A percentile compares a stretch with the other conserved stretches of the same genome.
Evolutionary conservation across 2,888 invertebrate genomes (phyloP).

Genomic region (Agonum fuliginosum): DNA sequence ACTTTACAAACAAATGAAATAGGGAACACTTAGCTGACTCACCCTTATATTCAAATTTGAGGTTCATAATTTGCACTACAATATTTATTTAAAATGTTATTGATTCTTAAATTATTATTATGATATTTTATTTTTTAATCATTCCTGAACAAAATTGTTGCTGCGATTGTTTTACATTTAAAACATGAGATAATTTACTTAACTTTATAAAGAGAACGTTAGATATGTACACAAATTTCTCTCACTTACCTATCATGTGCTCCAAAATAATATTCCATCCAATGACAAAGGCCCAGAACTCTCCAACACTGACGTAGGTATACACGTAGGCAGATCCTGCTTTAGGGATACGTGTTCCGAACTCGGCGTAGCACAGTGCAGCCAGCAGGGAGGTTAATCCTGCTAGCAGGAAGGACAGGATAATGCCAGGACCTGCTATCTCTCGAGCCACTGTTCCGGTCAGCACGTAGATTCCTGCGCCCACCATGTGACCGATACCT

Average conservation of each 20-base stretch:
- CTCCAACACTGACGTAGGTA: conserved; percentile 94
- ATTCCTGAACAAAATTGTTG: too few species aligned
- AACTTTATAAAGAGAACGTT: background rate
- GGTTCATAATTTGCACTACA: too few species aligned
- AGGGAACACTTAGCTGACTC: too few species aligned
- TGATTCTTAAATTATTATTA: too few species aligned
- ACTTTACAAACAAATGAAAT: too few species aligned
- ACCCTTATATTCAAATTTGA: background rate
- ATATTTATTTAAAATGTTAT: too few species aligned
- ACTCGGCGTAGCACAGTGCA: conserved; percentile 92
- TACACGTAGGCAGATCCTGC: conserved; percentile 96
- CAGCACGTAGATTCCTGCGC: conserved; percentile 94
- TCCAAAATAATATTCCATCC: conserved; percentile 96
- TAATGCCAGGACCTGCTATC: conserved; percentile 89
- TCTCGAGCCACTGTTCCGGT: conserved; percentile 89
- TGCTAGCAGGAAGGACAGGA: conserved; percentile 83
- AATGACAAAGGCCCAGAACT: conserved; percentile 95
- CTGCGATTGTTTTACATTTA: too few species aligned
- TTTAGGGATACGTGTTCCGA: conserved; percentile 90
- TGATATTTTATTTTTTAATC: too few species aligned
- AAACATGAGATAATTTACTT: too few species aligned
- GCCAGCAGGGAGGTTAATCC: conserved; percentile 88
- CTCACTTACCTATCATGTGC: conserved; percentile 84
- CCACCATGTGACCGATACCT: conserved; percentile 97
- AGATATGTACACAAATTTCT: background rate